Percentiles rank a stretch among this genome's conserved stretches.
Evolutionary conservation across 1,140 invertebrate species (phyloP).

Genomic region (Zaprionus lachaisei): DNA sequence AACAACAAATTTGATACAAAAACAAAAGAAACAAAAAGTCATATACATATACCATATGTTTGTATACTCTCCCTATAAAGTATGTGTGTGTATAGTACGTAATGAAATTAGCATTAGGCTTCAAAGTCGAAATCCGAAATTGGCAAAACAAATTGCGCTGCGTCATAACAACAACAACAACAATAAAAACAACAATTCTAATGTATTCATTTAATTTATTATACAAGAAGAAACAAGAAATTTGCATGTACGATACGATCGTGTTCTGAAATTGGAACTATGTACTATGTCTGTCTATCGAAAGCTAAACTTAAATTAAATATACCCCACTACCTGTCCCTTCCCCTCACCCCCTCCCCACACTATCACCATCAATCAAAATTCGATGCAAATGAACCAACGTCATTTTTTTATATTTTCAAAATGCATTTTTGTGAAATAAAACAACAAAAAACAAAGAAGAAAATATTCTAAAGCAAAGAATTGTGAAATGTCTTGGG

Average conservation of each 20-base stretch:
- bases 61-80: constrained; percentile 7
- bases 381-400: constrained; percentile 17
- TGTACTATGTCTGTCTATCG: not conserved
- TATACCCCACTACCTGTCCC: not conserved
- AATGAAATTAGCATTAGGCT: constrained; percentile 40
- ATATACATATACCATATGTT: constrained; percentile 36
- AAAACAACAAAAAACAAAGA: constrained; percentile 5
- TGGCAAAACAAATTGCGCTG: constrained; percentile 11
- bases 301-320: not conserved
- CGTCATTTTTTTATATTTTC: constrained; percentile 24
- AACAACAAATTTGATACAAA: constrained; percentile 44
- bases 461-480: not conserved
- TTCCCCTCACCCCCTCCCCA: not conserved
- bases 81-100: constrained; percentile 26
- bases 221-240: constrained; percentile 6
- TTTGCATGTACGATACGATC: constrained; percentile 17
- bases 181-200: not conserved
- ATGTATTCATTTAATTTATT: constrained; percentile 50
- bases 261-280: constrained; percentile 7
- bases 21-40: constrained; percentile 55
- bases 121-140: constrained; percentile 1
- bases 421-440: constrained; percentile 39
- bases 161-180: constrained; percentile 3
- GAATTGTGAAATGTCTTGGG: not conserved
- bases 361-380: not conserved